phyloP scores from a whole-genome alignment of 2,113 vertebrate species.

The Oreochromis niloticus region DNA sequence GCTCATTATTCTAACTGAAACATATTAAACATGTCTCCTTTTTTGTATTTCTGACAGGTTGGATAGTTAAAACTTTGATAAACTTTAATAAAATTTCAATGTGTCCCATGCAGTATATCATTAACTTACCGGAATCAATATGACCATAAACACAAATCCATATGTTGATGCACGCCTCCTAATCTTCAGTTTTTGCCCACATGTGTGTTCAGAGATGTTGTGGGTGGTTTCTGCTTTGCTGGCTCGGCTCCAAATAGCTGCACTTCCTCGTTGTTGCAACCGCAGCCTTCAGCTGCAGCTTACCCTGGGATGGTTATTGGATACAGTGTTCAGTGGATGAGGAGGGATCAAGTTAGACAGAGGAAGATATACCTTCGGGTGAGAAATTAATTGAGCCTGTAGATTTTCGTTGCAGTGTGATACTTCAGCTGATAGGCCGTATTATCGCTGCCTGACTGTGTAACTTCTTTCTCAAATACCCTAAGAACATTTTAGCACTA shows the following conservation, averaged over 20 bases:
- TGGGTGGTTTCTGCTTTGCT: constrained; percentile 8
- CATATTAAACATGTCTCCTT: background rate
- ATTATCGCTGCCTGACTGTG: background rate
- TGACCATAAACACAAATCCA: background rate
- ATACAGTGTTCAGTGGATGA: background rate
- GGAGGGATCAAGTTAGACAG: constrained; percentile 8
- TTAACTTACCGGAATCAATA: background rate
- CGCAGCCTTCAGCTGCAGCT: constrained; percentile 26
- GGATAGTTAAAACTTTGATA: background rate
- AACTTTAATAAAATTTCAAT: background rate
- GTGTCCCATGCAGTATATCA: background rate
- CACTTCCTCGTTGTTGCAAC: background rate
- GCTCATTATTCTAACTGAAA: background rate
- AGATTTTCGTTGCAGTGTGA: constrained; percentile 11
- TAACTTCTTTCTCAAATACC: constrained; percentile 4
- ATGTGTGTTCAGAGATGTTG: background rate
- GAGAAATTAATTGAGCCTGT: constrained; percentile 47
- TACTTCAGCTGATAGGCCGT: background rate
- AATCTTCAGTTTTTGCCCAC: background rate
- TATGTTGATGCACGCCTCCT: background rate
- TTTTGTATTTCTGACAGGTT: background rate
- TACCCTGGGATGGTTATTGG: constrained; percentile 23
- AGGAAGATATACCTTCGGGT: constrained; percentile 20
- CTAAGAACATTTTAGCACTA: constrained; percentile 1
- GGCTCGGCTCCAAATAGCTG: constrained; percentile 12